These are phyloP conservation scores for Brachionus paranguensis DNA, from an alignment of 1,140 invertebrate species.

Conservation along the genomic window DNA sequence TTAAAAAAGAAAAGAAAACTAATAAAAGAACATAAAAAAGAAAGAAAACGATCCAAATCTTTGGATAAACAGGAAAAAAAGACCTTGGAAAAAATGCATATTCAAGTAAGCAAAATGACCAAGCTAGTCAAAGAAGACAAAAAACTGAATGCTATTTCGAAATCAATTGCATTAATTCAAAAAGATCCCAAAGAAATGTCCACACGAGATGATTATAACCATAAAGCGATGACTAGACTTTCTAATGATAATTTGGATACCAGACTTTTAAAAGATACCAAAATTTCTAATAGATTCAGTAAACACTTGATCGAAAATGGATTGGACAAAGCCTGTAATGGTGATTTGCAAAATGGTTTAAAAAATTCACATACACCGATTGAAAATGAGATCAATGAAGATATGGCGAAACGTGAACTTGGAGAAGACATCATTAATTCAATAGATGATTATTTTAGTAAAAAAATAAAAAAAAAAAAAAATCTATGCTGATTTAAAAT, in stretches of 20 bases:
- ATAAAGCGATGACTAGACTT: slow-evolving; percentile 11
- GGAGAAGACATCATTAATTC: slow-evolving; percentile 30
- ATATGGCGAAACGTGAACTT: background rate
- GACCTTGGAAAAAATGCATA: slow-evolving; percentile 31
- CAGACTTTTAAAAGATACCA: background rate
- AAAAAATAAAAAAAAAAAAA: background rate
- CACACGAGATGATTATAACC: background rate
- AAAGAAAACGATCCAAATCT: slow-evolving; percentile 8
- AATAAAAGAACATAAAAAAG: background rate
- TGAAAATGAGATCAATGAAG: background rate
- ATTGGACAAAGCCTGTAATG: background rate
- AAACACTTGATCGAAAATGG: background rate
- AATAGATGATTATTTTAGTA: slow-evolving; percentile 36
- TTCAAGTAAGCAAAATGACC: background rate
- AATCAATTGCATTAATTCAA: background rate
- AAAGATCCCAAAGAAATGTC: background rate
- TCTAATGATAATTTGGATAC: slow-evolving; percentile 31
- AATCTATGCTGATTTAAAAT: background rate
- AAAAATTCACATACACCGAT: background rate
- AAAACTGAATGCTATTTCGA: background rate
- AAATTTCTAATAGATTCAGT: background rate
- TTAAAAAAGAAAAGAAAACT: background rate
- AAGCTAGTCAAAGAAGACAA: background rate
- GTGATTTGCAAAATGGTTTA: background rate
- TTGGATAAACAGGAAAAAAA: slow-evolving; percentile 33